phyloP scores from a whole-genome alignment of 2,797 vertebrate species.

The Botia kubotai region DNA sequence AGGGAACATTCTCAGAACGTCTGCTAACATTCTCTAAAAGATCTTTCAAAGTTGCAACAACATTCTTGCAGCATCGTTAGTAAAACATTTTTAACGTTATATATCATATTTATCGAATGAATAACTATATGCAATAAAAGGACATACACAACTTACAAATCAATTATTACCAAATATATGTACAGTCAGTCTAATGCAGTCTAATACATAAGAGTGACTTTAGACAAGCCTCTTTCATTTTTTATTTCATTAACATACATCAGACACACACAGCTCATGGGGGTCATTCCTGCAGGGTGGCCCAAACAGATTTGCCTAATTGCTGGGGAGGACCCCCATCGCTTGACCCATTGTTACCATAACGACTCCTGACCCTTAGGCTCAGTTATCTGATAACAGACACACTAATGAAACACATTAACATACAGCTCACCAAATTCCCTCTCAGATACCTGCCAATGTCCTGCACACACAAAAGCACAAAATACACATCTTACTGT shows the following conservation, averaged over 20 bases:
- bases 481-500: conserved; percentile 21
- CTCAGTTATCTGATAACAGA: conserved; percentile 60
- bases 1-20: no score
- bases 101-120: no score
- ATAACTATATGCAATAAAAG: no score
- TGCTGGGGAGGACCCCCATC: conserved; percentile 65
- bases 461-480: conserved; percentile 23
- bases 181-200: no score
- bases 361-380: conserved; percentile 56
- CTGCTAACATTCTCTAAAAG: no score
- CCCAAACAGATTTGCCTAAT: conserved; percentile 64
- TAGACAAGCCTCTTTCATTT: neutral
- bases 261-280: conserved; percentile 17
- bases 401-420: conserved; percentile 45
- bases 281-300: conserved; percentile 50
- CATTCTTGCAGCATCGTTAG: no score
- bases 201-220: neutral
- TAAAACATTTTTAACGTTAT: no score
- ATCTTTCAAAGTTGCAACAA: no score
- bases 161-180: no score
- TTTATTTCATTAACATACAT: conserved; percentile 20
- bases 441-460: conserved; percentile 24
- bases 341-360: conserved; percentile 59
- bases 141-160: no score
- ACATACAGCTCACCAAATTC: conserved; percentile 35